A percentile compares a stretch with the other conserved stretches of the same genome.
These are phyloP conservation scores for Mastigias papua DNA, from an alignment of 30 jellyfish, hydroid and myxozoan genomes.

Conservation along the genomic window DNA sequence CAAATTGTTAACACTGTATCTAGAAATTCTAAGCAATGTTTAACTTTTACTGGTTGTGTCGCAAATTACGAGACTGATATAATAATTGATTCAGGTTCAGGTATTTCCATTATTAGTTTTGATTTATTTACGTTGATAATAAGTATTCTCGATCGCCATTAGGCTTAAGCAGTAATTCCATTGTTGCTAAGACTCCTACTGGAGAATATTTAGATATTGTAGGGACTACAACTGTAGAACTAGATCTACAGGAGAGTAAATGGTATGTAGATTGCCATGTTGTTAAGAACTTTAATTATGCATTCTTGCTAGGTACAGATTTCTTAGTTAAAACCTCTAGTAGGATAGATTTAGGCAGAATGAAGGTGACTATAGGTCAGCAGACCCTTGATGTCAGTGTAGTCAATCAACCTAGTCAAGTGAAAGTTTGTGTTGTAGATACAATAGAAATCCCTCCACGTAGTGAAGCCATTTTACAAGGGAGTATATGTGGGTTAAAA, in stretches of 20 bases:
- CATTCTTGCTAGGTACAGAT: slow-evolving; percentile 46
- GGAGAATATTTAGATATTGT: slow-evolving; percentile 47
- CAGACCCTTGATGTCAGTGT: slow-evolving; percentile 19
- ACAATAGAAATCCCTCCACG: slow-evolving; percentile 35
- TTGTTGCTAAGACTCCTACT: slow-evolving; percentile 36
- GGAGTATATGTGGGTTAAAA: slow-evolving; percentile 12
- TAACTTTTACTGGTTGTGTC: slow-evolving; percentile 41
- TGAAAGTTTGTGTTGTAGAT: slow-evolving; percentile 32
- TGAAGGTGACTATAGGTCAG: slow-evolving; percentile 31
- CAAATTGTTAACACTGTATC: background rate
- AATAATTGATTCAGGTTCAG: slow-evolving; percentile 56
- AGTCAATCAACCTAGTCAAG: slow-evolving; percentile 22
- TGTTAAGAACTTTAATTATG: slow-evolving; percentile 21
- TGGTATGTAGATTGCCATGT: slow-evolving; percentile 52
- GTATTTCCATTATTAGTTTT: slow-evolving; percentile 20
- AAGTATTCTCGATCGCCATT: slow-evolving; percentile 27
- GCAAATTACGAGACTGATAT: slow-evolving; percentile 45
- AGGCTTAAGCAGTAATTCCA: background rate
- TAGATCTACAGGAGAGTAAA: slow-evolving; percentile 19
- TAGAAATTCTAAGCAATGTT: slow-evolving; percentile 9
- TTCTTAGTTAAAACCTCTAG: slow-evolving; percentile 11
- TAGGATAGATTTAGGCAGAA: slow-evolving; percentile 1
- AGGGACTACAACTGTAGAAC: slow-evolving; percentile 40
- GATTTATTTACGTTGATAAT: slow-evolving; percentile 47
- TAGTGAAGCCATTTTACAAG: slow-evolving; percentile 8